Evolutionary conservation across 2,888 invertebrate species (phyloP).

Genomic region (Andrena minutula): DNA sequence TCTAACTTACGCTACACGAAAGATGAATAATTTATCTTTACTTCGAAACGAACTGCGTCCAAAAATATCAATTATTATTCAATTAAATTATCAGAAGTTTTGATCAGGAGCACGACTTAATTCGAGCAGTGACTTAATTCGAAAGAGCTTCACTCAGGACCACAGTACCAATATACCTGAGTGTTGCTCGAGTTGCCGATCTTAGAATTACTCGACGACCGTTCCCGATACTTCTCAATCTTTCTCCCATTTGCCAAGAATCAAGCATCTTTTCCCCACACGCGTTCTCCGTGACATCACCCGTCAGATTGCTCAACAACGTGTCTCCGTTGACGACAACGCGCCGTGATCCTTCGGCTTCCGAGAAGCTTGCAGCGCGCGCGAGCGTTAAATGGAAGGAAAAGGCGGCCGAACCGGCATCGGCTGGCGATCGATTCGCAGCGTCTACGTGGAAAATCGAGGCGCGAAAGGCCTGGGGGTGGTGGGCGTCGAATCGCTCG

Average conservation of each 20-base stretch:
- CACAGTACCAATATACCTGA: not conserved
- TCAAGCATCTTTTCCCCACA: too few relatives aligned
- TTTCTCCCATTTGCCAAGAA: too few relatives aligned
- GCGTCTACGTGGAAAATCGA: constrained; percentile 27
- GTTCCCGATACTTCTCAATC: not conserved
- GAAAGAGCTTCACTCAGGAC: not conserved
- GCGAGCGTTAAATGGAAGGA: not conserved
- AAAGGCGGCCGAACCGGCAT: not conserved
- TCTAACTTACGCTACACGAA: too few relatives aligned
- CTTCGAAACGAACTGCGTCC: too few relatives aligned
- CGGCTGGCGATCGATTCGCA: constrained; percentile 1
- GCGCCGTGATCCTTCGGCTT: not conserved
- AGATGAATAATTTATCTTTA: too few relatives aligned
- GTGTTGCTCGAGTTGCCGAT: not conserved
- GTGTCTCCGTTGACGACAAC: too few relatives aligned
- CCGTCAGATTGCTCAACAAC: constrained; percentile 14
- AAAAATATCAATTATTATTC: too few relatives aligned
- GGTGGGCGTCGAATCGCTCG: constrained; percentile 52
- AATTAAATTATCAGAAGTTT: too few relatives aligned
- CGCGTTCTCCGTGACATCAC: not conserved
- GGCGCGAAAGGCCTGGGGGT: constrained; percentile 29
- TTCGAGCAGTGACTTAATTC: not conserved
- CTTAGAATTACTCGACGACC: not conserved
- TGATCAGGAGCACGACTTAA: not conserved
- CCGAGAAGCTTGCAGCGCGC: not conserved